Conservation (phyloP, 2,888 invertebrate species). For the Troides aeacus region DNA sequence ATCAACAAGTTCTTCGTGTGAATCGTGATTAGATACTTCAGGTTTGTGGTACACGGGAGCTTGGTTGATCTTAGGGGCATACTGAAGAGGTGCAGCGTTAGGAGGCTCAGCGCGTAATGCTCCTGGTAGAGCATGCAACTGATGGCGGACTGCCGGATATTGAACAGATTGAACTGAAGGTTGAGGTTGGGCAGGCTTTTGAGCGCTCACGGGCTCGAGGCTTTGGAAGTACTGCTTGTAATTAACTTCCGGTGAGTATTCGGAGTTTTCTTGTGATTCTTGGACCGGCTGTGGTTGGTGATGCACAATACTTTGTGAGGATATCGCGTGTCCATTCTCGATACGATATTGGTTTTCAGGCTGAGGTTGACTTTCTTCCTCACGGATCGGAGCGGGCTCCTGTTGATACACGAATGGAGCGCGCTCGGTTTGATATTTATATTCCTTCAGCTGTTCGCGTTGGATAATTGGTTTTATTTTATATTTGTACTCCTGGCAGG, state of each 20-base stretch:
- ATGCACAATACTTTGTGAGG: conserved; percentile 55
- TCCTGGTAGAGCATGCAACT: conserved; percentile 40
- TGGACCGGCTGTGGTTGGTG: conserved; percentile 48
- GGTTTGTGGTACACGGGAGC: conserved; percentile 44
- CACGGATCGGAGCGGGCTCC: conserved; percentile 51
- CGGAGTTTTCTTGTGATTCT: conserved; percentile 51
- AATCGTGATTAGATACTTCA: conserved; percentile 56
- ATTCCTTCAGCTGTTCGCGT: conserved; percentile 52
- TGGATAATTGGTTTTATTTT: conserved; percentile 46
- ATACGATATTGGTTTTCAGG: conserved; percentile 32
- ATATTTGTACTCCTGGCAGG: conserved; percentile 56
- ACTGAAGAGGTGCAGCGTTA: conserved; percentile 37
- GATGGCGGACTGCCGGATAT: conserved; percentile 45
- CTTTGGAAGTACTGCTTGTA: conserved; percentile 40
- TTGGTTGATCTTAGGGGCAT: conserved; percentile 40
- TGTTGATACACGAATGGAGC: conserved; percentile 39
- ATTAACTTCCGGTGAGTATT: conserved; percentile 46
- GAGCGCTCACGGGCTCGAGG: conserved; percentile 32
- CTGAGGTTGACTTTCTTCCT: conserved; percentile 42
- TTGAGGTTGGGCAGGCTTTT: conserved; percentile 30
- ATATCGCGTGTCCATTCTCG: conserved; percentile 46
- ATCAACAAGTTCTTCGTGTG: conserved; percentile 68
- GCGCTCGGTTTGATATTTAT: conserved; percentile 48
- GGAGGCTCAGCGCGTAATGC: conserved; percentile 39
- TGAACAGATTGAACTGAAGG: conserved; percentile 37